Evolutionary conservation across 2,797 vertebrate species (phyloP).

Genomic region (Nothura maculosa): DNA sequence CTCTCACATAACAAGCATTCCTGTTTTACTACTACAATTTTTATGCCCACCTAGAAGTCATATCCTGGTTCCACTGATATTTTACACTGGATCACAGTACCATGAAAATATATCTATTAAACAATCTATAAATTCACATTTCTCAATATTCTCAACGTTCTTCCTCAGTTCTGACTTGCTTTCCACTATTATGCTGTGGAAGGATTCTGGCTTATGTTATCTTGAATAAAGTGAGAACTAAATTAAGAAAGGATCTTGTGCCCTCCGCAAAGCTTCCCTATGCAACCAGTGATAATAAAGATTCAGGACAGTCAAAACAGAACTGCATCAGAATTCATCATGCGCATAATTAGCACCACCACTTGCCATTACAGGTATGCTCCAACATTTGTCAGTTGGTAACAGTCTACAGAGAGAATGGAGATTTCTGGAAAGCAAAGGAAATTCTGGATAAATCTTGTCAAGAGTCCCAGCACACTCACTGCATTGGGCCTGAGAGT

Average conservation of each 20-base stretch:
- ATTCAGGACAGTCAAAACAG: not conserved
- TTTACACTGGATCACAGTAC: not conserved
- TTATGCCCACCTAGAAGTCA: not conserved
- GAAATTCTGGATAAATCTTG: not conserved
- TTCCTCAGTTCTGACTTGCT: not conserved
- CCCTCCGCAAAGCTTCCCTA: not conserved
- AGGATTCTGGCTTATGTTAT: not conserved
- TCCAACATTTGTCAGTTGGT: not conserved
- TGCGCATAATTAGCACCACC: not conserved
- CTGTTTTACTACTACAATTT: not conserved
- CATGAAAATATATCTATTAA: not conserved
- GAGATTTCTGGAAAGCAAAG: not conserved
- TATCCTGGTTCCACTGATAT: not conserved
- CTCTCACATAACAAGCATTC: not conserved
- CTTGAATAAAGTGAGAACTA: not conserved
- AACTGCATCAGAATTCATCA: not conserved
- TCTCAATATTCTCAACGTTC: not conserved
- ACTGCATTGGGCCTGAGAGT: not conserved
- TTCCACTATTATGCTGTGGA: not conserved
- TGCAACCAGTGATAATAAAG: not conserved
- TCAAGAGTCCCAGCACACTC: not conserved
- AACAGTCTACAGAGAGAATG: too few relatives aligned
- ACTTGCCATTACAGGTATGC: not conserved
- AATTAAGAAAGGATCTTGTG: not conserved
- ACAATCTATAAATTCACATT: not conserved